Conservation (phyloP, 2,113 vertebrate species). For the Poecilia latipinna region DNA sequence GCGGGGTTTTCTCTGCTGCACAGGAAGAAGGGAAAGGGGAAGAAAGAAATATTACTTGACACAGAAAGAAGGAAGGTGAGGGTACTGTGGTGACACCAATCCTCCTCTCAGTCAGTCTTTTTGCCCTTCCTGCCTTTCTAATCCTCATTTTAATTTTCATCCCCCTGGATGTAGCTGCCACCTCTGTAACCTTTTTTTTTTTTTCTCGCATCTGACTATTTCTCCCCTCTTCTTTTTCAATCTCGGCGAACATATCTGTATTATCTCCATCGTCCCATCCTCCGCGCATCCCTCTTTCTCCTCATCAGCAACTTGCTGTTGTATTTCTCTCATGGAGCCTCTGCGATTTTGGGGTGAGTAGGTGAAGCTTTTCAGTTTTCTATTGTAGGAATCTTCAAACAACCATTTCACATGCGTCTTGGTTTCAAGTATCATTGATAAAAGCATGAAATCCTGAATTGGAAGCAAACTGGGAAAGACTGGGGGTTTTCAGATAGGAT, state of each 20-base stretch:
- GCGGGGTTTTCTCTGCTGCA: constrained; percentile 45
- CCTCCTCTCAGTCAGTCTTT: constrained; percentile 33
- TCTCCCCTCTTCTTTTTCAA: background rate
- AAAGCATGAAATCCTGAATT: background rate
- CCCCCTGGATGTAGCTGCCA: constrained; percentile 39
- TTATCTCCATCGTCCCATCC: constrained; percentile 37
- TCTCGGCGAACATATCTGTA: constrained; percentile 31
- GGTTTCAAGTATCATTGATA: background rate
- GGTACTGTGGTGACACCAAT: constrained; percentile 44
- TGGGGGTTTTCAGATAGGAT: constrained; percentile 6
- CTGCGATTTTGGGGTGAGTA: constrained; percentile 3
- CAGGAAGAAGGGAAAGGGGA: constrained; percentile 5
- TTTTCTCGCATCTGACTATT: constrained; percentile 12
- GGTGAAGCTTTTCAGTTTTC: background rate
- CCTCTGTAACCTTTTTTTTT: constrained; percentile 44
- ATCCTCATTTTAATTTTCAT: constrained; percentile 69
- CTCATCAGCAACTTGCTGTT: constrained; percentile 5
- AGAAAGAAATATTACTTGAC: constrained; percentile 47
- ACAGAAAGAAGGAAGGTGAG: constrained; percentile 47
- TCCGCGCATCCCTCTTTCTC: background rate
- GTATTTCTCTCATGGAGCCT: background rate
- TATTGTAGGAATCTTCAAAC: background rate
- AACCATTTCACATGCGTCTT: background rate
- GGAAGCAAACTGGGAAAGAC: background rate
- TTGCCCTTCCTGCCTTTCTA: constrained; percentile 42